phyloP scores from a whole-genome alignment of 2,888 invertebrate genomes.

The Trichacis sp. region DNA sequence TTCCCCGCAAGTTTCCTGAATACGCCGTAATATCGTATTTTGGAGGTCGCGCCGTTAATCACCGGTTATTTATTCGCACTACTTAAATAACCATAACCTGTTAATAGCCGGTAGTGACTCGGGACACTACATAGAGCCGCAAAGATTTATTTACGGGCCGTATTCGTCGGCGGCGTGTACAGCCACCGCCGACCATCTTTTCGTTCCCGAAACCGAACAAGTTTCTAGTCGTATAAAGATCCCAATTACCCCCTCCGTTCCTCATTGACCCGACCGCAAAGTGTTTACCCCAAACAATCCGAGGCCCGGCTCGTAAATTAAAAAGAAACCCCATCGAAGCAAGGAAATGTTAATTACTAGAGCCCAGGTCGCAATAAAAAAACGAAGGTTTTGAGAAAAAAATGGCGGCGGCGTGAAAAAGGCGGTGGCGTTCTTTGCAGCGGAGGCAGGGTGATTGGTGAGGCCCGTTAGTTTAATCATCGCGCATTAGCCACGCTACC shows the following conservation, averaged over 20 bases:
- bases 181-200: constrained; percentile 42
- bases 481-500: constrained; percentile 66
- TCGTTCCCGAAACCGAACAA: not conserved
- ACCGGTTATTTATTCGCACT: constrained; percentile 59
- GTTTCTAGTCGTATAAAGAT: not conserved
- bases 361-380: not conserved
- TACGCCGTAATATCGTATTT: constrained; percentile 10
- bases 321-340: not conserved
- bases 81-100: constrained; percentile 62
- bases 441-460: constrained; percentile 66
- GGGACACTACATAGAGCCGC: constrained; percentile 41
- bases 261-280: not conserved
- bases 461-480: constrained; percentile 68
- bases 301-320: not conserved
- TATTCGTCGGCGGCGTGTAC: constrained; percentile 60
- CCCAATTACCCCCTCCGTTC: not conserved
- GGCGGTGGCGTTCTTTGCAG: constrained; percentile 48
- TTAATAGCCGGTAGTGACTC: constrained; percentile 56
- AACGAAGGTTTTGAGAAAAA: constrained; percentile 31
- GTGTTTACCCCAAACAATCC: constrained; percentile 1
- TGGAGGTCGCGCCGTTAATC: constrained; percentile 45
- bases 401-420: constrained; percentile 44
- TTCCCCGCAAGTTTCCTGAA: too few species aligned
- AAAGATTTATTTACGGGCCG: constrained; percentile 59
- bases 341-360: not conserved